phyloP scores from a whole-genome alignment of 1,140 invertebrate species.

The Conopomorpha cramerella region DNA sequence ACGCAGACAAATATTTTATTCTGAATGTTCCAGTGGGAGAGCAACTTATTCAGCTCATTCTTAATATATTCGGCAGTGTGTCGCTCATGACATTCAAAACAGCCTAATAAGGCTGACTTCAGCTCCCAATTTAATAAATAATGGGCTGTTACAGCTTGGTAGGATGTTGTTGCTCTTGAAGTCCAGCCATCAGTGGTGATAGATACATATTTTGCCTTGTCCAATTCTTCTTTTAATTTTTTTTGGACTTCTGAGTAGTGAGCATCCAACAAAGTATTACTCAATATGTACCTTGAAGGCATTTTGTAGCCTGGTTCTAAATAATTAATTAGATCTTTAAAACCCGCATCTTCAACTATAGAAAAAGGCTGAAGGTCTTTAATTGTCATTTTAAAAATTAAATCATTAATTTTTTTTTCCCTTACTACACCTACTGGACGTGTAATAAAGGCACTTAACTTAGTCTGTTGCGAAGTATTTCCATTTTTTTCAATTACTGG shows the following conservation, averaged over 20 bases:
- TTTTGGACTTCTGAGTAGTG: constrained; percentile 4
- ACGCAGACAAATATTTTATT: constrained; percentile 19
- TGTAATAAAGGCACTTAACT: too few relatives aligned
- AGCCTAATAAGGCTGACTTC: too few relatives aligned
- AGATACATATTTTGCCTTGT: constrained; percentile 9
- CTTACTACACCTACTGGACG: too few relatives aligned
- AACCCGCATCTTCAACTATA: constrained; percentile 16
- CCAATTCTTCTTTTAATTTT: constrained; percentile 9
- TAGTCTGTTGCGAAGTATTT: too few relatives aligned
- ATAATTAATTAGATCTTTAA: constrained; percentile 16
- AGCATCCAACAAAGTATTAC: constrained; percentile 15
- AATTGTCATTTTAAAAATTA: constrained; percentile 16
- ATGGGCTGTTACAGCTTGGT: too few relatives aligned
- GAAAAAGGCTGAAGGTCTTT: constrained; percentile 19
- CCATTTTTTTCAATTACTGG: too few relatives aligned
- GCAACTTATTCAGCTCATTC: constrained; percentile 11
- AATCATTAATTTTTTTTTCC: too few relatives aligned
- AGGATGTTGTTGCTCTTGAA: too few relatives aligned
- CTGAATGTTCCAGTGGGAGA: constrained; percentile 12
- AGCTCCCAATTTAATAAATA: constrained; percentile 16
- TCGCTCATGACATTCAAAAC: too few relatives aligned
- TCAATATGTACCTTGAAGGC: constrained; percentile 13
- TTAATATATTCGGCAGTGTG: constrained; percentile 13
- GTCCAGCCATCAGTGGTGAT: too few relatives aligned
- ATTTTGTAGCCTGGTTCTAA: constrained; percentile 18